Evolutionary conservation across 35 echinoderm and acorn worm genomes (phyloP).

Genomic region (Strongylocentrotus purpuratus): DNA sequence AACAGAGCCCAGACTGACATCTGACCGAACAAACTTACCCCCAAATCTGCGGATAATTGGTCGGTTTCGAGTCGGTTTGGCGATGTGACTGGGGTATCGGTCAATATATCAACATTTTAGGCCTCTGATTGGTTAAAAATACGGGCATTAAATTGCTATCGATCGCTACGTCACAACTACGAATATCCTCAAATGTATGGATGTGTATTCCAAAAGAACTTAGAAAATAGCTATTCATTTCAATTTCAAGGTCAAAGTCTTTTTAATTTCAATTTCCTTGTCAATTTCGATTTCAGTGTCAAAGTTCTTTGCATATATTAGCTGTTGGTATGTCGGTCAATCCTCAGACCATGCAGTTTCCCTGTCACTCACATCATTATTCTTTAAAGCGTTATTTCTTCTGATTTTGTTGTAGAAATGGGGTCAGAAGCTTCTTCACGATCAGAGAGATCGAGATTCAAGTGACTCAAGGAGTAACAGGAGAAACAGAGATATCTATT

Average conservation of each 20-base stretch:
- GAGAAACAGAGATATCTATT: slow-evolving; percentile 16
- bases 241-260: too few relatives aligned
- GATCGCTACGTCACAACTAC: background rate
- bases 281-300: too few relatives aligned
- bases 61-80: too few relatives aligned
- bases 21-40: too few relatives aligned
- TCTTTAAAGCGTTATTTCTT: background rate
- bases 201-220: background rate
- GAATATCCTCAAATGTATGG: background rate
- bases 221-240: too few relatives aligned
- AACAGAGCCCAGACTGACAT: too few relatives aligned
- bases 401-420: slow-evolving; percentile 44
- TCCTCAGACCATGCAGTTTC: background rate
- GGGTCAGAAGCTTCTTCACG: slow-evolving; percentile 48
- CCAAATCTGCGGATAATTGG: too few relatives aligned
- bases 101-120: background rate
- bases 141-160: background rate
- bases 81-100: too few relatives aligned
- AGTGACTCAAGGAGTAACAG: background rate
- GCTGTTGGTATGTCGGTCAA: background rate
- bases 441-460: background rate
- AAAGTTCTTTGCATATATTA: background rate
- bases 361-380: too few relatives aligned
- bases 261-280: too few relatives aligned
- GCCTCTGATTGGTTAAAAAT: background rate